Base-by-base conservation (phyloP, 2,113 vertebrate species). In the Pionites leucogaster region DNA sequence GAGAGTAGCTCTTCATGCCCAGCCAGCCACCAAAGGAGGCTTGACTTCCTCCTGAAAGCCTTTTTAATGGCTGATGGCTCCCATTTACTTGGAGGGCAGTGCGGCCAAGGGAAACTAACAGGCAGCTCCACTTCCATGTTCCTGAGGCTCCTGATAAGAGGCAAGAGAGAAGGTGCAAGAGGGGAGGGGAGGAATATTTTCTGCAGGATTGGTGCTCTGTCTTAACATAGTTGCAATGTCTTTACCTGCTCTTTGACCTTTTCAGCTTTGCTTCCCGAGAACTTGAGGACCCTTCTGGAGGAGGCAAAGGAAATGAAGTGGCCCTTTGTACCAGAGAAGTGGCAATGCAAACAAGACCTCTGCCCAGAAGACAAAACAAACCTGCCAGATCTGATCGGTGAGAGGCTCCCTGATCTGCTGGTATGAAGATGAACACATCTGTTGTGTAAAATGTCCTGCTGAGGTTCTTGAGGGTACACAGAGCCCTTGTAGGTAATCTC, bases 281-380 rank as follows among this genome's bases (percentile, higher is more conserved):
- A 99, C 71, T 96, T 99, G 96, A 97, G 93, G 92, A 98, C 96
- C 46, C 98, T 99, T 80, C 98, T 99, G 88, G 97, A 98, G 94
- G 99, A 99, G 84, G 99, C 99, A 2, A 96, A 98, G 95, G 98
- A 98, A 71, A 99, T 99, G 99, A 99, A 98, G 97, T 99, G 99
- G 99, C 99, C 99, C 90, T 99, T 99, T 93, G 99, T 99, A 70
- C 99, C 99, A 1, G 99, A 99, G 95, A 99, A 98, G 97, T 99
- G 99, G 99, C 99, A 99, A 91, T 99, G 99, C 97, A 99, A 99
- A 96, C 98, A 98, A 94, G 96, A 98, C 1, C 67, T 99, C 13
- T 81, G 96, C 72, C 97, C 98, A 28, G 97, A 98, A 90, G 99
- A 99, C 98, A 99, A 99, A 98, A 98, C 98, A 92, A 99, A 99